Evolutionary conservation across 2,888 invertebrate species (phyloP), one percentile per base, ranked within the genome.

Genomic region (Arctia plantaginis): DNA sequence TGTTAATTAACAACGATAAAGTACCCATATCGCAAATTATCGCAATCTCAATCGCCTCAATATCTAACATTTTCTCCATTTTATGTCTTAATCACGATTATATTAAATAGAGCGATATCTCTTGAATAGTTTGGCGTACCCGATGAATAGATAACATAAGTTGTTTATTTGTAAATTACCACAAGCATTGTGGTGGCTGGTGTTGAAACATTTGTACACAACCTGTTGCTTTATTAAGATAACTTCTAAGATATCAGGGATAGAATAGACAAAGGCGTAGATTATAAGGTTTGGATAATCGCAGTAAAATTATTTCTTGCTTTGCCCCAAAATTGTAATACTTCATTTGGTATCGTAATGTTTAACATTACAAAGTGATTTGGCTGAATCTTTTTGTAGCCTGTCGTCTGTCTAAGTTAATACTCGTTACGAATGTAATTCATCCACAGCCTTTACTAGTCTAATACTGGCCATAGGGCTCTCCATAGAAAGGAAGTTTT

Each of bases 191-290:
- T 78, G 71, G 66, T 35, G 70, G 62, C 73, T 72, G 51, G 83
- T 85, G 87, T 88, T 68, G 87, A 82, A 88, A 88, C 88, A 88
- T 84, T 81, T 83, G 85, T 86, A 78, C 72, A 23, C 67, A 23
- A 68, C 30, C 76, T 72, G 80, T 86, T 87, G 86, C 86, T 77
- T 82, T 73, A 44, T 69, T 51, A 65, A 80, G 84, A 84, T 86
- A 86, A 82, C 72, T 73, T 69, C 62, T 3, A 68, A 71, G 82
- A 85, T 86, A 86, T 51, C 41, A 15, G 27, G n/a, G 39, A 39
- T 79, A 82, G 77, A 77, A 79, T 85, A 69, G 67, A 80, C 75
- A 47, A 27, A 73, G 23, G 7, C 33, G 12, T 6, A 39, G 62
- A 62, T 62, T 62, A 62, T 18, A 62, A 62, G 7, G 30, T 62